phyloP scores from a whole-genome alignment of 2,113 vertebrate genomes.

The Oxyruncus cristatus region DNA sequence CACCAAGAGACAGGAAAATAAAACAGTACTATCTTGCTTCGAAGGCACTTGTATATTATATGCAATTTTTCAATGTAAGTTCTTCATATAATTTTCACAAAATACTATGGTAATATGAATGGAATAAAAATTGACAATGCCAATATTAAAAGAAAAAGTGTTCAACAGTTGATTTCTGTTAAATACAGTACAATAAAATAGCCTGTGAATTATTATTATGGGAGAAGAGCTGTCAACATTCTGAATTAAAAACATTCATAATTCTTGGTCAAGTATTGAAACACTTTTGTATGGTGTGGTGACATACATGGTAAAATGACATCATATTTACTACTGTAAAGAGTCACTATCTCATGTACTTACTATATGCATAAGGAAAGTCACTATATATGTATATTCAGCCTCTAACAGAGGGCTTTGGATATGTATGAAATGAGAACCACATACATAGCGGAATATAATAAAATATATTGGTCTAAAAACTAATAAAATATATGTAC shows the following conservation, averaged over 20 bases:
- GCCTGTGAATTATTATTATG: not conserved
- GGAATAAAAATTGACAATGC: not conserved
- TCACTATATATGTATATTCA: not conserved
- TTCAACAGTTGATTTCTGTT: not conserved
- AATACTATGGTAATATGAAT: not conserved
- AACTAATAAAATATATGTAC: not conserved
- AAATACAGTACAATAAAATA: not conserved
- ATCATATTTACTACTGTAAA: not conserved
- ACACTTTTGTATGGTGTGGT: not conserved
- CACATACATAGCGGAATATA: not conserved
- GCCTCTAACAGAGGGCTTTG: not conserved
- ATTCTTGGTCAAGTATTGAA: not conserved
- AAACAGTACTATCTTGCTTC: not conserved
- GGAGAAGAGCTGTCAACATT: not conserved
- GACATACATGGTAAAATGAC: not conserved
- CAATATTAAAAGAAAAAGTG: not conserved
- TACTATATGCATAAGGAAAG: not conserved
- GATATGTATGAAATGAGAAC: not conserved
- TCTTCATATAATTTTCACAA: not conserved
- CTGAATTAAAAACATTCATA: not conserved
- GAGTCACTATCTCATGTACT: not conserved
- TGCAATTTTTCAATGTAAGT: not conserved
- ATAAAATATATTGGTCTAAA: not conserved
- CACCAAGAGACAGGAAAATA: not conserved
- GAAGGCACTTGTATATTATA: not conserved